Evolutionary conservation across 2,797 vertebrate genomes (phyloP), one percentile per base, ranked within the genome.

Genomic region (Iguana delicatissima): DNA sequence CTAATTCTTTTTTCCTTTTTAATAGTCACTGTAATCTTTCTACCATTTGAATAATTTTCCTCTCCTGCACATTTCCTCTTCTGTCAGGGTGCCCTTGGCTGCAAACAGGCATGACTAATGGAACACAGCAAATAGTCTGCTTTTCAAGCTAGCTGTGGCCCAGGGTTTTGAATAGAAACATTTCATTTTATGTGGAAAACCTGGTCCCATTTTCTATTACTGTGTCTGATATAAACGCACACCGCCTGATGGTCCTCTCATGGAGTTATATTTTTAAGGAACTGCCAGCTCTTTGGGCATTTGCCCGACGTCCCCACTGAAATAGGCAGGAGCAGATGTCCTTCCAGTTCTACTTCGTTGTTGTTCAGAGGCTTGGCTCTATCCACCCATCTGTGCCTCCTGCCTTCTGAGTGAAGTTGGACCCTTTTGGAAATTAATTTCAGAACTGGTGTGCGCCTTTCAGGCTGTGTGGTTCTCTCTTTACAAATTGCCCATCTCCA

Each of bases 391-490:
- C 32, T 55, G 38, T 29, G 32, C 42, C 29, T 67, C 29, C 42
- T 52, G 29, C 86, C 74, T 62, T 57, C 74, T 38, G 35, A 12
- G 42, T 76, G 62, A 64, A 67, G 29, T 42, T 50, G 76, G 86
- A 62, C 42, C 12, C n/a, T 50, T 67, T 46, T 42, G 22, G 42
- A 87, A 79, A 87, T 79, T 79, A 80, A 87, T 79, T 50, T 87
- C 86, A n/a, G 76, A n/a, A 24, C 32, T 10, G 24, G 73, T 13
- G 1, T 22, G 24, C 20, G 26, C 74, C 5, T 77, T 86, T 77
- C 35, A 42, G 12, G 42, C 77, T 6, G 2, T 0, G 3, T 42
- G 6, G 18, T 24, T 38, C 18, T 59, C 4, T 59, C 46, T 67
- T 52, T 12, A 20, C 26, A 52, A 22, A 12, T 50, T 69, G 26